These are phyloP conservation scores for Oreochromis aureus DNA, from an alignment of 2,113 vertebrate genomes.

Conservation along the genomic window DNA sequence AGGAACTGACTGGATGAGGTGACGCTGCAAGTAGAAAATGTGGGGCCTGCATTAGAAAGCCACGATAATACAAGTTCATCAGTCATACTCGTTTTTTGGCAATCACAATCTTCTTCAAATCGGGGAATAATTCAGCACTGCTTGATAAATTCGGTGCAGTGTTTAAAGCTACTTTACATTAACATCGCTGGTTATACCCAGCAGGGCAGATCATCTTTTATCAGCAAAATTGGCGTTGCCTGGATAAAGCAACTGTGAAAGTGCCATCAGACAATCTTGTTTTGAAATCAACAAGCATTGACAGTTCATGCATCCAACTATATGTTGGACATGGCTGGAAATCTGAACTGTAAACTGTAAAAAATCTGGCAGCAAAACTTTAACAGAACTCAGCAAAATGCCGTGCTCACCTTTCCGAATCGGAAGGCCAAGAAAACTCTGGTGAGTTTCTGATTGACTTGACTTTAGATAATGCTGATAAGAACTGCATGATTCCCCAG, in stretches of 20 bases:
- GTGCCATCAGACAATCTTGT: neutral
- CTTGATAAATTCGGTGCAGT: neutral
- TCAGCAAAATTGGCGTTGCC: neutral
- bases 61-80: neutral
- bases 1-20: neutral
- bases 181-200: neutral
- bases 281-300: fast-evolving
- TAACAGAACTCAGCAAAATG: conserved; percentile 29
- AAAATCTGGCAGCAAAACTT: neutral
- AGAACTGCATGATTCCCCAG: neutral
- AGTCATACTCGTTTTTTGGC: neutral
- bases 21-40: neutral
- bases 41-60: neutral
- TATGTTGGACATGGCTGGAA: neutral
- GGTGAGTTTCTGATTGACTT: conserved; percentile 46
- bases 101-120: neutral
- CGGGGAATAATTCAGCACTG: neutral
- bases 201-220: neutral
- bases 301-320: neutral
- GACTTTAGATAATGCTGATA: neutral
- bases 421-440: conserved; percentile 44
- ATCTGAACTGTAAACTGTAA: neutral
- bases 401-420: conserved; percentile 56
- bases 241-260: neutral
- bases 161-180: neutral